phyloP scores from a whole-genome alignment of 2,113 vertebrate species.

The Nesoenas mayeri region DNA sequence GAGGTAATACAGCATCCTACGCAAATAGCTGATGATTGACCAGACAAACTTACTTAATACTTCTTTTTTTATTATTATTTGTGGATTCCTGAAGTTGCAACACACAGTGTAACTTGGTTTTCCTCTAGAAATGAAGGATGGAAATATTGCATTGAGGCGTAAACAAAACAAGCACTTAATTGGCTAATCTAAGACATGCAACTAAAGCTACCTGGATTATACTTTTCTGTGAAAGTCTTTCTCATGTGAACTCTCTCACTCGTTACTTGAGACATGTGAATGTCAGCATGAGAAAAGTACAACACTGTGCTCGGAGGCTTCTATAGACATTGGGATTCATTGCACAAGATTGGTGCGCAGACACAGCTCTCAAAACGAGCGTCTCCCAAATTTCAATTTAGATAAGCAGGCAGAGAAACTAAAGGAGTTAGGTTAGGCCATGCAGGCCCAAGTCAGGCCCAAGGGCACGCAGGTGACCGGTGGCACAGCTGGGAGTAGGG shows the following conservation, averaged over 20 bases:
- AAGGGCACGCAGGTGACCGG: neutral
- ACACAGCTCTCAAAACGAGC: neutral
- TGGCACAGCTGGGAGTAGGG: neutral
- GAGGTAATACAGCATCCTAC: neutral
- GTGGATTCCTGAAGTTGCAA: neutral
- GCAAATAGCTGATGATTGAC: neutral
- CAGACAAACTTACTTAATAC: neutral
- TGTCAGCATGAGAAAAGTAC: neutral
- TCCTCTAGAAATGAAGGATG: neutral
- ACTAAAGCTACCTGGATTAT: neutral
- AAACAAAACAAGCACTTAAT: neutral
- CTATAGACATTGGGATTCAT: neutral
- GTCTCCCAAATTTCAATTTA: neutral
- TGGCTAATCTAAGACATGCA: neutral
- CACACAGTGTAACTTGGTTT: neutral
- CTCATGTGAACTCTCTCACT: neutral
- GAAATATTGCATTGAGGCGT: neutral
- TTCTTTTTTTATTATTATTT: neutral
- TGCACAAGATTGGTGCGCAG: neutral
- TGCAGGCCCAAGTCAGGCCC: neutral
- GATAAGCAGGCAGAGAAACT: neutral
- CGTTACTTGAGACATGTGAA: neutral
- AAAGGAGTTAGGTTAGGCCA: neutral
- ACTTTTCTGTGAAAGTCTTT: neutral
- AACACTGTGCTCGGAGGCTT: fast-evolving